A percentile compares a stretch with the other conserved stretches of the same genome.
These are phyloP conservation scores for Polydrusus pterygomalis DNA, from an alignment of 2,888 invertebrate species.

Conservation along the genomic window DNA sequence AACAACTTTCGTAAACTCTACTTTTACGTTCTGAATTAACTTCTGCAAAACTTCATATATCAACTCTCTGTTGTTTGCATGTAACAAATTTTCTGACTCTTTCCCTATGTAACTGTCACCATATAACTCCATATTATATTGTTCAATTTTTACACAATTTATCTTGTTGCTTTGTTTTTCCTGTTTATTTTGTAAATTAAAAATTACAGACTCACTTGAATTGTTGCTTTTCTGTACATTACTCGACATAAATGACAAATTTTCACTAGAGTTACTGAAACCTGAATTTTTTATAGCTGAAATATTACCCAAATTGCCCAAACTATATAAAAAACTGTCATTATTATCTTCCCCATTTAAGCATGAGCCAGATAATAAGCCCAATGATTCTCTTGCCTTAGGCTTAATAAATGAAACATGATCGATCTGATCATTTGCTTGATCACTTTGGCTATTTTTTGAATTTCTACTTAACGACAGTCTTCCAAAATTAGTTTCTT, in stretches of 20 bases:
- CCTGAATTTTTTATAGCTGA: not conserved
- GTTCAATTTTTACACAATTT: not conserved
- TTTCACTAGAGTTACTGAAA: slow-evolving; percentile 1
- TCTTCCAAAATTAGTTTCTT: slow-evolving; percentile 3
- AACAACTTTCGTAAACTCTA: slow-evolving; percentile 50
- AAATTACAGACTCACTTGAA: slow-evolving; percentile 16
- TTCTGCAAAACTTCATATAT: slow-evolving; percentile 57
- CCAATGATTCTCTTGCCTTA: slow-evolving; percentile 57
- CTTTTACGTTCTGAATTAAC: slow-evolving; percentile 50
- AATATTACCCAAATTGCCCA: not conserved
- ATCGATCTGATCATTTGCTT: not conserved
- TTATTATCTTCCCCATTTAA: slow-evolving; percentile 22
- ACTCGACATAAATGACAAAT: not conserved
- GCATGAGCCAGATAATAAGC: slow-evolving; percentile 50
- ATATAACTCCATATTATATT: slow-evolving; percentile 4
- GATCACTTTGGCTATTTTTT: not conserved
- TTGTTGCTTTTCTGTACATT: slow-evolving; percentile 12
- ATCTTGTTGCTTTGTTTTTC: not conserved
- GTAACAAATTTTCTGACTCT: slow-evolving; percentile 42
- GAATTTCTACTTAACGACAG: not conserved
- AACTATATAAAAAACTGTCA: slow-evolving; percentile 25
- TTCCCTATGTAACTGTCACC: slow-evolving; percentile 1
- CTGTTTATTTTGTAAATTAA: slow-evolving; percentile 24
- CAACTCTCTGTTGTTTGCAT: slow-evolving; percentile 55
- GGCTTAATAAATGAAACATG: not conserved